Base-by-base conservation (phyloP, 2,888 invertebrate genomes). In the Liopterus haemorrhoidalis region DNA sequence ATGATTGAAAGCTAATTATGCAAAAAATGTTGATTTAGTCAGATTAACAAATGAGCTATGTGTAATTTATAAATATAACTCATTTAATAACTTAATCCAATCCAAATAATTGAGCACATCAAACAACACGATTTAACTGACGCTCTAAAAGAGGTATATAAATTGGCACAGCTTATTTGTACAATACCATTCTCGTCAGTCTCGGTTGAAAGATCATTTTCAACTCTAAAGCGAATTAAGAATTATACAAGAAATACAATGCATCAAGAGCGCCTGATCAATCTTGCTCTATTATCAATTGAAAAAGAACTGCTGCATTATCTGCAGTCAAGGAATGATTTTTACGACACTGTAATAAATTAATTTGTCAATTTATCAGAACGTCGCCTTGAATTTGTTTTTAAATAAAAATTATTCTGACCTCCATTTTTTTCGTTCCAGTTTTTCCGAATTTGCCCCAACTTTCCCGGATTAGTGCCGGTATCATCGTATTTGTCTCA, bases 341-440 rank as follows among this genome's bases (percentile, higher is more conserved):
- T 39, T 39, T 27, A 28, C 30, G 39, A 39, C 2, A n/a, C 18
- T 19, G 39, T 39, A 8, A 39, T 39, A 4, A 11, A 39, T n/a
- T 12, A 28, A 20, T 39, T 39, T 39, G 30, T 27, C 20, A 27
- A 14, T 28, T 28, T 2, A n/a, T 12, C 27, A 8, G 39, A 39
- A 11, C 27, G 28, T 28, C 14, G 39, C 2, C 2, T 39, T 11
- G 39, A 39, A 28, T 39, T 39, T 27, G 18, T 28, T 16, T 39
- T 28, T 15, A 39, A 39, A 39, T 39, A 39, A 39, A 14, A n/a
- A 30, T 14, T 33, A 19, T n/a, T n/a, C n/a, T n/a, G n/a, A n/a
- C n/a, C n/a, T n/a, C n/a, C n/a, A n/a, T n/a, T n/a, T n/a, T n/a
- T n/a, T n/a, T n/a, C n/a, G n/a, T n/a, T n/a, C n/a, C n/a, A n/a